Conservation (phyloP, 2,113 vertebrate species). For the Eolophus roseicapilla region DNA sequence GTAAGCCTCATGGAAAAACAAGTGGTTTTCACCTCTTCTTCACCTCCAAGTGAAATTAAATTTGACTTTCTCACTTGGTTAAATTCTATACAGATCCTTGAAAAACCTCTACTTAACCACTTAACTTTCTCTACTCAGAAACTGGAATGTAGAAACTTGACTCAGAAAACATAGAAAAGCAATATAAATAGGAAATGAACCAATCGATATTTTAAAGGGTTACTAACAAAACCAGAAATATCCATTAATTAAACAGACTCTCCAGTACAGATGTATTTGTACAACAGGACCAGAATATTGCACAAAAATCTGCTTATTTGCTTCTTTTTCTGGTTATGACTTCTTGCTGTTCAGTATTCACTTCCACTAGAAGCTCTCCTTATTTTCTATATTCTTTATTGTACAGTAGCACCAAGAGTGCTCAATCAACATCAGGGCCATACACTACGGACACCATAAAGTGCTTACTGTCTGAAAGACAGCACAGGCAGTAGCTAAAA, state of each 20-base stretch:
- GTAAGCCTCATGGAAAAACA: background rate
- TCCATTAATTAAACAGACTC: background rate
- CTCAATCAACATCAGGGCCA: background rate
- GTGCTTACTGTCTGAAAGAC: background rate
- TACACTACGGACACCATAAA: background rate
- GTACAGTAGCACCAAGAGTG: background rate
- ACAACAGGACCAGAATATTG: rapidly evolving
- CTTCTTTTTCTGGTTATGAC: background rate
- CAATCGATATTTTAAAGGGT: background rate
- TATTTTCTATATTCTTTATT: background rate
- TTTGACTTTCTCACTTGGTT: background rate
- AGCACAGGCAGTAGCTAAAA: background rate
- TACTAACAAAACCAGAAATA: background rate
- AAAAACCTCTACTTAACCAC: background rate
- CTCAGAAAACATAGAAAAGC: background rate
- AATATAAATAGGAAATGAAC: background rate
- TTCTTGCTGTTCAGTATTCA: background rate
- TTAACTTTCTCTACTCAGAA: background rate
- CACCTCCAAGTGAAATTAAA: background rate
- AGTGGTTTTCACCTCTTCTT: background rate
- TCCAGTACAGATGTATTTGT: background rate
- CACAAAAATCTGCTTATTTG: background rate
- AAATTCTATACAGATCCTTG: background rate
- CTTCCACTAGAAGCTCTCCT: background rate
- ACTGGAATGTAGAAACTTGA: background rate